phyloP scores from a whole-genome alignment of 2,113 vertebrate species.

The Mesembrinibis cayennensis region DNA sequence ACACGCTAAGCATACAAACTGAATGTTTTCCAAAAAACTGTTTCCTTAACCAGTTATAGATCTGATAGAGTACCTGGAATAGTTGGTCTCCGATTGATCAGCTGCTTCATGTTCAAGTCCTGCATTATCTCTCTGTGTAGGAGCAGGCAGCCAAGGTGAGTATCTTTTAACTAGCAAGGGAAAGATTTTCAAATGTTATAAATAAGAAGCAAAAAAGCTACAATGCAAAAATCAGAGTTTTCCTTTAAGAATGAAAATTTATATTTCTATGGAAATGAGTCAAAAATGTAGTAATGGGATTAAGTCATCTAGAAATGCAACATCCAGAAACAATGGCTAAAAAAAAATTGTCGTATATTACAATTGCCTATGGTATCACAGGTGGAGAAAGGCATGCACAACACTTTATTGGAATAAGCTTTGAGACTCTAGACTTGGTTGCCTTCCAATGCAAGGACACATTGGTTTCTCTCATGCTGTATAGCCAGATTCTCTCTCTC shows the following conservation, averaged over 20 bases:
- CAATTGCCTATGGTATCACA: background rate
- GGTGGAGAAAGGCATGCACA: background rate
- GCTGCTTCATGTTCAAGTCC: background rate
- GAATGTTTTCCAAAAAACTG: background rate
- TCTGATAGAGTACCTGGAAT: background rate
- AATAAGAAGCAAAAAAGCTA: background rate
- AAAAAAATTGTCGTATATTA: accelerated
- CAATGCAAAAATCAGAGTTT: background rate
- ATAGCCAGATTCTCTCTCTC: background rate
- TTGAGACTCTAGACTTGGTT: background rate
- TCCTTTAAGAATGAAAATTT: background rate
- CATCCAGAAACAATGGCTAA: background rate
- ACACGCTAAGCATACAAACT: background rate
- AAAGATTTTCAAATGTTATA: background rate
- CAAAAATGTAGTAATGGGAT: background rate
- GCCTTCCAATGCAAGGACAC: background rate
- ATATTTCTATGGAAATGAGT: background rate
- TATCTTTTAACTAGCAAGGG: background rate
- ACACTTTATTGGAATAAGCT: background rate
- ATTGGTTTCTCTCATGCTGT: background rate
- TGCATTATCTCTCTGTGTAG: background rate
- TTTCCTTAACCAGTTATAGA: background rate
- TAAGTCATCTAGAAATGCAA: background rate
- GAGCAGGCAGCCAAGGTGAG: background rate
- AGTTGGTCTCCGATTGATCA: background rate